phyloP scores from a whole-genome alignment of 2,888 invertebrate species.

The Peribatodes rhomboidaria region DNA sequence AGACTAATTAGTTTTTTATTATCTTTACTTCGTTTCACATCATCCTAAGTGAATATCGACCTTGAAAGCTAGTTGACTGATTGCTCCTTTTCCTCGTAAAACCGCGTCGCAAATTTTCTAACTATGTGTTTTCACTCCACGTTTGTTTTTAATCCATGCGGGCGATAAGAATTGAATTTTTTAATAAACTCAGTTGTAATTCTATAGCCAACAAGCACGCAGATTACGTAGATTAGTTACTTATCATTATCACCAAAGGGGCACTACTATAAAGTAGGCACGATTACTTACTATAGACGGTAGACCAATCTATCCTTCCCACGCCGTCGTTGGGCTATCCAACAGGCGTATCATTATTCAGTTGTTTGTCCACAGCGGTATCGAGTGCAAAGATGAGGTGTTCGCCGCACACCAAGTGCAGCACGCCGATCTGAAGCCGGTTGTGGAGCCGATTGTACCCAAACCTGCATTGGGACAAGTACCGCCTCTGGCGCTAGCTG shows the following conservation, averaged over 20 bases:
- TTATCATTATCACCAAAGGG: not conserved
- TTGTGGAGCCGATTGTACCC: constrained; percentile 57
- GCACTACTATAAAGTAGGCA: constrained; percentile 49
- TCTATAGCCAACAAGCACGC: not conserved
- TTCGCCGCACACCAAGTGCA: constrained; percentile 88
- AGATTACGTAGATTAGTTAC: not conserved
- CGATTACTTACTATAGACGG: constrained; percentile 48
- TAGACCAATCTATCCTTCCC: constrained; percentile 51
- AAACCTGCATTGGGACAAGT: constrained; percentile 44
- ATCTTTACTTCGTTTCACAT: constrained; percentile 24
- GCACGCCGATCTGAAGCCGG: constrained; percentile 78
- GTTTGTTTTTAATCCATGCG: too few species aligned
- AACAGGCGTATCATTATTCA: constrained; percentile 60
- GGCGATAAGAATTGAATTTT: not conserved
- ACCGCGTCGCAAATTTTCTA: constrained; percentile 19
- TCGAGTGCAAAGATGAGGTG: constrained; percentile 92
- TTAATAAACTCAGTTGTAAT: not conserved
- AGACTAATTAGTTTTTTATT: constrained; percentile 22
- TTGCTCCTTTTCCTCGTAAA: constrained; percentile 64
- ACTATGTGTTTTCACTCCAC: constrained; percentile 1
- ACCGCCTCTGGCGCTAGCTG: constrained; percentile 52
- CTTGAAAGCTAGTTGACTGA: constrained; percentile 80
- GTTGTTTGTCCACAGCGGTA: constrained; percentile 88
- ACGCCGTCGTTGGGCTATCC: constrained; percentile 46
- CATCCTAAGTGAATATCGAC: constrained; percentile 52